Percentiles rank a stretch among this genome's conserved stretches.
These are phyloP conservation scores for Macropus fuliginosus DNA, from an alignment of 2,797 vertebrate species.

Conservation along the genomic window DNA sequence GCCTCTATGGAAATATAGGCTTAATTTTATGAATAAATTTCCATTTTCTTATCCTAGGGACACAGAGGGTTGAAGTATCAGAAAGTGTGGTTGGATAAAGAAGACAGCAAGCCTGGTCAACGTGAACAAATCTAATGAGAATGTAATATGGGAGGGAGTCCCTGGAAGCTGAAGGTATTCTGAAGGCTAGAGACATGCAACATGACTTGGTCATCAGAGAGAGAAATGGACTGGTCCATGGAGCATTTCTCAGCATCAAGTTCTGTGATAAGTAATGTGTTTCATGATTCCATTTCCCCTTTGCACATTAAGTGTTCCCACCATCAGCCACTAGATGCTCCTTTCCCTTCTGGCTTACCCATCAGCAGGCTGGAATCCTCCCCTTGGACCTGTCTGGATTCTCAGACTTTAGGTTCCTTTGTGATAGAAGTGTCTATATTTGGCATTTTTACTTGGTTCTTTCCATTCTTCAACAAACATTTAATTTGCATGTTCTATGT, in stretches of 20 bases:
- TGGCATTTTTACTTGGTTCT: not conserved
- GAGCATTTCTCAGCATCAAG: not conserved
- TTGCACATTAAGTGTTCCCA: no score
- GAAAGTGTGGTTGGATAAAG: not conserved
- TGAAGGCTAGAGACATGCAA: not conserved
- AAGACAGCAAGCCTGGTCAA: not conserved
- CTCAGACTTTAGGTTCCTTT: not conserved
- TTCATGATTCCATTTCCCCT: not conserved
- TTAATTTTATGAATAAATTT: not conserved
- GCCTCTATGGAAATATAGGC: not conserved
- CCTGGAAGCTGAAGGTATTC: not conserved
- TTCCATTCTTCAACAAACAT: not conserved
- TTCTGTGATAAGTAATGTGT: not conserved
- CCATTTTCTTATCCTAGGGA: not conserved
- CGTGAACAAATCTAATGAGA: not conserved
- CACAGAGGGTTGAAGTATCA: not conserved
- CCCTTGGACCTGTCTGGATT: not conserved
- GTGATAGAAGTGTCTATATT: not conserved
- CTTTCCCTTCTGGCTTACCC: not conserved
- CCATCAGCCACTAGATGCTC: rapidly evolving
- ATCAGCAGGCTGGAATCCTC: not conserved
- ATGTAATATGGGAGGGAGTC: not conserved
- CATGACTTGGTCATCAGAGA: conserved; percentile 5
- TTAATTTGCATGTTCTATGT: not conserved
- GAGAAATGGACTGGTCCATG: rapidly evolving